phyloP scores from a whole-genome alignment of 2,888 invertebrate species.

The Cecidostiba fungosa region DNA sequence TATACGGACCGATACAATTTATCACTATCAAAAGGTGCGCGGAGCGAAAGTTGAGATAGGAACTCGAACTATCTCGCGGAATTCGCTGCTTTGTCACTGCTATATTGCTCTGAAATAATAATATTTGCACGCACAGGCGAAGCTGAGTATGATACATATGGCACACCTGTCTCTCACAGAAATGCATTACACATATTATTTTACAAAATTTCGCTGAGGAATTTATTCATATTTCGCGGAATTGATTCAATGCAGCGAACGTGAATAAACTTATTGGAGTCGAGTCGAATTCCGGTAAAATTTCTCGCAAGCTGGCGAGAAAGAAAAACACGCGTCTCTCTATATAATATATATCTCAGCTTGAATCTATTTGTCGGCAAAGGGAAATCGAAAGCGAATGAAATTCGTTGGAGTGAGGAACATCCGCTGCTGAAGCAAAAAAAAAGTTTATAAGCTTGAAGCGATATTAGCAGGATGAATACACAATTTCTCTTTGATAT shows the following conservation, averaged over 20 bases:
- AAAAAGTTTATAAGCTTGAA: too few relatives aligned
- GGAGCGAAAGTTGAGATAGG: conserved; percentile 15
- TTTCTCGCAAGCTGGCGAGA: neutral
- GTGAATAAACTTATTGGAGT: neutral
- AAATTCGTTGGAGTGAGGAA: too few relatives aligned
- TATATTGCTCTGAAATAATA: neutral
- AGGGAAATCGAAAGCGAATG: neutral
- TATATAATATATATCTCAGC: too few relatives aligned
- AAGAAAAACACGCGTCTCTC: too few relatives aligned
- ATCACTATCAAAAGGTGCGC: conserved; percentile 25
- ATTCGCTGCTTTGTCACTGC: neutral
- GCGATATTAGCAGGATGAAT: too few relatives aligned
- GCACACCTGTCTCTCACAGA: neutral
- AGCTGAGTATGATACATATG: neutral
- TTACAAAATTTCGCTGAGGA: neutral
- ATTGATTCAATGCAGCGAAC: neutral
- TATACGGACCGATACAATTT: conserved; percentile 9
- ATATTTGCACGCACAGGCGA: neutral
- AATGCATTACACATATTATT: neutral
- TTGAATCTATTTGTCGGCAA: too few relatives aligned
- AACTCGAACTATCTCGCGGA: neutral
- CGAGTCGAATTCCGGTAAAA: neutral
- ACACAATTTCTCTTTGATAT: too few relatives aligned
- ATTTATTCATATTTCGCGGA: neutral
- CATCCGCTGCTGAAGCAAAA: too few relatives aligned